phyloP scores from a whole-genome alignment of 30 jellyfish, hydroid and myxozoan species.

The Turritopsis rubra region DNA sequence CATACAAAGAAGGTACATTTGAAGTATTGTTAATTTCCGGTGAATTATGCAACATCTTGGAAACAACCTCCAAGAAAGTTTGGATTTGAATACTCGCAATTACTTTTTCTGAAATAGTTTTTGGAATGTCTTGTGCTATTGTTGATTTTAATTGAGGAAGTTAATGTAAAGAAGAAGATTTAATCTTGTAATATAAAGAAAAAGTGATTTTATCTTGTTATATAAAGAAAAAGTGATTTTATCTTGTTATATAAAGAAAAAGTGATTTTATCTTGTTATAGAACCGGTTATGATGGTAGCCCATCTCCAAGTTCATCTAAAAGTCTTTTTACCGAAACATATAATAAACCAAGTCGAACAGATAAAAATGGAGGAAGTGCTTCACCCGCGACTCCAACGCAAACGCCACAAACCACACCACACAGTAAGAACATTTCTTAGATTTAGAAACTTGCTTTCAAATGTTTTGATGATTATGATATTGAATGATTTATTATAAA shows the following conservation, averaged over 20 bases:
- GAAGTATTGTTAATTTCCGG: background rate
- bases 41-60: too few relatives aligned
- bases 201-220: too few relatives aligned
- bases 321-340: background rate
- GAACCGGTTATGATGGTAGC: background rate
- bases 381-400: constrained; percentile 37
- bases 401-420: constrained; percentile 8
- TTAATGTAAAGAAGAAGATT: too few relatives aligned
- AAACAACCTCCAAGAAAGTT: too few relatives aligned
- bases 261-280: background rate
- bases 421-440: background rate
- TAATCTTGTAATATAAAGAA: too few relatives aligned
- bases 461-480: background rate
- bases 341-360: constrained; percentile 25
- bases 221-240: too few relatives aligned
- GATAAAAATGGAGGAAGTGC: constrained; percentile 22
- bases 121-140: too few relatives aligned
- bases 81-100: too few relatives aligned
- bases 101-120: too few relatives aligned
- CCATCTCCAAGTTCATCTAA: constrained; percentile 17
- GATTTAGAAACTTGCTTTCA: background rate
- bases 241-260: too few relatives aligned
- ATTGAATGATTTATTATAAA: too few relatives aligned
- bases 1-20: constrained; percentile 35
- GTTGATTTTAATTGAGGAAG: too few relatives aligned